These are phyloP conservation scores for Allacma fusca DNA, from an alignment of 2,888 invertebrate genomes.

Conservation along the genomic window DNA sequence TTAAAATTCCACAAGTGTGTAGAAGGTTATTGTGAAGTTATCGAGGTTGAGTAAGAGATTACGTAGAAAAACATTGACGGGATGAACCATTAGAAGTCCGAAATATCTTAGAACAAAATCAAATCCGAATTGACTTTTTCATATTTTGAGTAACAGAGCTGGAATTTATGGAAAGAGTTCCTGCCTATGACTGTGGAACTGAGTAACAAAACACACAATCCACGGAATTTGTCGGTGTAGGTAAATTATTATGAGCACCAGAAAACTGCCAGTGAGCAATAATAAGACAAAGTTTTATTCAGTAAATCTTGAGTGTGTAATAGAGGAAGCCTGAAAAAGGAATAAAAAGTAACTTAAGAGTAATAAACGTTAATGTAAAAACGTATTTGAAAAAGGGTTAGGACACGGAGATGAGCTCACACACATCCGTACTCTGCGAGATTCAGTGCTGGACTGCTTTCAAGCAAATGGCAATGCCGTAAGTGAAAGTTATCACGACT, in stretches of 20 bases:
- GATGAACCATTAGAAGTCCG: too few species aligned
- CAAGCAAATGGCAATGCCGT: conserved; percentile 30
- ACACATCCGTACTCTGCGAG: conserved; percentile 28
- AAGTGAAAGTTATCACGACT: conserved; percentile 33
- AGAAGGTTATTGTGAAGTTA: too few species aligned
- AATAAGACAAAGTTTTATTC: not conserved
- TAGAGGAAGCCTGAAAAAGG: not conserved
- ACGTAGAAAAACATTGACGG: too few species aligned
- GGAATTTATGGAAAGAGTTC: not conserved
- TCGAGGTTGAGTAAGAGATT: too few species aligned
- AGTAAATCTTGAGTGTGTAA: not conserved
- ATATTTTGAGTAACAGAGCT: not conserved
- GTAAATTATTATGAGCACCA: not conserved
- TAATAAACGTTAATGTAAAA: not conserved
- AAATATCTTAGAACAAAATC: too few species aligned
- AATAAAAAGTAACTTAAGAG: not conserved
- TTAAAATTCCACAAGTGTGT: too few species aligned
- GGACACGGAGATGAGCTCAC: conserved; percentile 29
- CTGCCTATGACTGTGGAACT: not conserved
- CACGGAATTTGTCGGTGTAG: not conserved
- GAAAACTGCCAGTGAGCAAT: too few species aligned
- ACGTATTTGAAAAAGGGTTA: conserved; percentile 10
- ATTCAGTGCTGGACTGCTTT: conserved; percentile 31
- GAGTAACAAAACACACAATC: not conserved
- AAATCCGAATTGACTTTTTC: too few species aligned